Evolutionary conservation across 2,113 vertebrate genomes (phyloP).

Genomic region (Zootoca vivipara): DNA sequence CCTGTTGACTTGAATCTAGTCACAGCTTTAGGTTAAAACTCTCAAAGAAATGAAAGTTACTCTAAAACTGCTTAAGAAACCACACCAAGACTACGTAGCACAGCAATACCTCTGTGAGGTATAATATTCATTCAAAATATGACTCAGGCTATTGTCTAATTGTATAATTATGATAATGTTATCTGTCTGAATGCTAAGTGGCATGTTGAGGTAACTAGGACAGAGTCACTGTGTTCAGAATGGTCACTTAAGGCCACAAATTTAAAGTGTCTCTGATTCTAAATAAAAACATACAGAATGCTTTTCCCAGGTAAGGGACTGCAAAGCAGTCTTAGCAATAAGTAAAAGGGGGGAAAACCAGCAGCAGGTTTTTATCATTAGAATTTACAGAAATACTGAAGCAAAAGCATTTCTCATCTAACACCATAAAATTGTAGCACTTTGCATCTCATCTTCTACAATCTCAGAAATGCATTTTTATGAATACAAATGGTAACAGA

Average conservation of each 20-base stretch:
- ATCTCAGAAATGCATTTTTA: conserved; percentile 29
- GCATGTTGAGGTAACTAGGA: conserved; percentile 42
- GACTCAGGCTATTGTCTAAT: conserved; percentile 47
- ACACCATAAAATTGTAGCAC: conserved; percentile 17
- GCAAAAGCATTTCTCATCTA: conserved; percentile 20
- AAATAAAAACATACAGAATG: conserved; percentile 48
- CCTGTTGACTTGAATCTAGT: not conserved
- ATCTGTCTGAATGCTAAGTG: conserved; percentile 55
- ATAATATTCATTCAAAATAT: conserved; percentile 43
- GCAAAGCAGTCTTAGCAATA: conserved; percentile 28
- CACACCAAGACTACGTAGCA: conserved; percentile 14
- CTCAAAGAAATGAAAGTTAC: conserved; percentile 27
- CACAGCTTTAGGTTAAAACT: conserved; percentile 30
- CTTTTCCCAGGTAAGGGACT: not conserved
- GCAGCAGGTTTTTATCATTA: conserved; percentile 26
- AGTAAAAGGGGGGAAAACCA: conserved; percentile 10
- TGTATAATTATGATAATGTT: conserved; percentile 55
- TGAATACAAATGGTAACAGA: conserved; percentile 25
- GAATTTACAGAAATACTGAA: conserved; percentile 34
- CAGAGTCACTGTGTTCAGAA: conserved; percentile 48
- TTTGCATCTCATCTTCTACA: conserved; percentile 1
- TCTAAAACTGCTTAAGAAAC: conserved; percentile 1
- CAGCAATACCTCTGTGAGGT: conserved; percentile 17
- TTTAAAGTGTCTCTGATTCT: conserved; percentile 47
- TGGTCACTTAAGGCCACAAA: conserved; percentile 42